A percentile compares a stretch with the other conserved stretches of the same genome.
phyloP scores from a whole-genome alignment of 2,888 invertebrate genomes.

The Ariolimax columbianus region DNA sequence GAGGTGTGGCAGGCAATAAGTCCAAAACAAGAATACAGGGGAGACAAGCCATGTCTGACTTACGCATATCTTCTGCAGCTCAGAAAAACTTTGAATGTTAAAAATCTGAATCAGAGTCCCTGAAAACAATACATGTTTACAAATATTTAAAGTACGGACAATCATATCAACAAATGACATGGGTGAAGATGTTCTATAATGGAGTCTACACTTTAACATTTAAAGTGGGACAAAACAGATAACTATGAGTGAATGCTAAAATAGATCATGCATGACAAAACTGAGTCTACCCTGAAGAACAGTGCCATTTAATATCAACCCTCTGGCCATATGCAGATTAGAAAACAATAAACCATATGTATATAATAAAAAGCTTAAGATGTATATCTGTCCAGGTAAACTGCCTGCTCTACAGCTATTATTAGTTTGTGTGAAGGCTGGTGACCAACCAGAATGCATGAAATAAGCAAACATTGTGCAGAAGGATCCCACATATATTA shows the following conservation, averaged over 20 bases:
- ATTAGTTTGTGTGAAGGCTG: too few species aligned
- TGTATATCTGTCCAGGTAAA: too few species aligned
- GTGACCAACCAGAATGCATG: too few species aligned
- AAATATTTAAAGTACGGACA: slow-evolving; percentile 10
- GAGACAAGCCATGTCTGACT: slow-evolving; percentile 35
- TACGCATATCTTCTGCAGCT: slow-evolving; percentile 55
- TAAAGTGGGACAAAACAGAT: background rate
- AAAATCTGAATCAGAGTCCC: slow-evolving; percentile 54
- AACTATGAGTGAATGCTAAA: background rate
- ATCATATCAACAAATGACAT: background rate
- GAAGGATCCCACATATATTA: too few species aligned
- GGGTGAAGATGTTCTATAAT: background rate
- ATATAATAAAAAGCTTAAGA: too few species aligned
- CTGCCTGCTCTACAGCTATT: too few species aligned
- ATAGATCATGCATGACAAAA: slow-evolving; percentile 19
- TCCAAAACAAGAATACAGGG: slow-evolving; percentile 17
- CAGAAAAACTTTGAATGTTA: slow-evolving; percentile 52
- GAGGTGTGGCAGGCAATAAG: slow-evolving; percentile 24
- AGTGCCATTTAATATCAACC: background rate
- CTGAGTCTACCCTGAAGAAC: background rate
- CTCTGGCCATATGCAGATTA: background rate
- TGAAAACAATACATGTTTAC: slow-evolving; percentile 42
- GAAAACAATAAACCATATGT: background rate
- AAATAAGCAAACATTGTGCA: too few species aligned
- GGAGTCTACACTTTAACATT: background rate